Evolutionary conservation across 1,140 invertebrate species (phyloP), one percentile per base, ranked within the genome.

Genomic region (Triops longicaudatus): DNA sequence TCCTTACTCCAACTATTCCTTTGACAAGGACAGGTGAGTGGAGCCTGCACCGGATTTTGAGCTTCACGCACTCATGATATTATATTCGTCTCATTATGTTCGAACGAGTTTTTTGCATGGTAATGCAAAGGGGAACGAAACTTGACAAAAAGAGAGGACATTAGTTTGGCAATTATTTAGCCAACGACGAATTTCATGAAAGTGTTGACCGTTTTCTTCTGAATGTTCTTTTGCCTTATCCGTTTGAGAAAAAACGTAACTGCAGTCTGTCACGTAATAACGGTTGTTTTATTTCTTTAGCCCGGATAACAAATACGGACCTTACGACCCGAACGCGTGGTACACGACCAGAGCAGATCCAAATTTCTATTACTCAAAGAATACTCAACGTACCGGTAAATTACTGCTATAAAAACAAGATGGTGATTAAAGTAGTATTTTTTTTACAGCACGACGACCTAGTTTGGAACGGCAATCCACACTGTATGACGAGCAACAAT

Each of bases 391-490:
- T 63, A 63, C 50, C 50, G 50, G 50, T 63, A 63, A 63, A 17
- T 37, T 37, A 17, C 43, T 44, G 43, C 43, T 22, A 37, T 37
- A 37, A 37, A 37, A 37, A 37, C 7, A 7, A 37, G 31, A 37
- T 37, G 7, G 2, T 37, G 31, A 37, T 37, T 37, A 37, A 37
- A 37, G 31, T 37, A 37, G 31, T 4, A 37, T 37, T 37, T n/a
- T 31, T 26, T 22, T 73, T 77, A 10, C 26, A 77, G 76, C 31
- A 73, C 76, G 91, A 82, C 87, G 90, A 82, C 90, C 91, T 78
- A 93, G 91, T 83, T 85, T 94, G 80, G 92, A 93, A 83, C 86
- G 92, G 82, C 92, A 94, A 85, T 90, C 88, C 79, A 93, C 91
- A 74, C 83, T 92, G 79, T 92, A 92, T 81, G 91, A 93, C 82